phyloP scores from a whole-genome alignment of 2,113 vertebrate species.

The Chauna torquata region DNA sequence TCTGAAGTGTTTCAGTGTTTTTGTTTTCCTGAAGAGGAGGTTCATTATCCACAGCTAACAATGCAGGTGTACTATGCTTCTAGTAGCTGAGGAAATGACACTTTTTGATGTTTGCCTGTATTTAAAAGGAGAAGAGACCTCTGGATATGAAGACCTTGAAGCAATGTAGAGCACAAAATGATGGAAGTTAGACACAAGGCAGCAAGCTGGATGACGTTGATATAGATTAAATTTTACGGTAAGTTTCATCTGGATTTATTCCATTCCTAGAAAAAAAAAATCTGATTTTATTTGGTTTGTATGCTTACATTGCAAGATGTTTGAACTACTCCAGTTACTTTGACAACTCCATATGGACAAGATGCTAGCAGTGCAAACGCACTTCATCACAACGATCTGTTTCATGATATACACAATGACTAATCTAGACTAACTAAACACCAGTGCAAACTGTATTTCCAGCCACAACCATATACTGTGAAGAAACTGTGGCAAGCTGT shows the following conservation, averaged over 20 bases:
- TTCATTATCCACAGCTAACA: background rate
- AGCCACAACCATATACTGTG: too few relatives aligned
- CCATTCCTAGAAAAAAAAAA: background rate
- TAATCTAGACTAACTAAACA: background rate
- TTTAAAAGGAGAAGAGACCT: background rate
- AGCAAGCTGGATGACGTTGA: background rate
- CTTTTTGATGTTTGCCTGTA: background rate
- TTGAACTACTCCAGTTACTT: background rate
- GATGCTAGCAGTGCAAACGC: background rate
- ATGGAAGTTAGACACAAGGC: background rate
- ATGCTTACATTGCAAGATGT: background rate
- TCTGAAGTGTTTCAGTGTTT: background rate
- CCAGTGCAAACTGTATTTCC: background rate
- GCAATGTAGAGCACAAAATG: background rate
- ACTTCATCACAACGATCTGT: background rate
- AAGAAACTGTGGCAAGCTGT: background rate
- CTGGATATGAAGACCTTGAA: background rate
- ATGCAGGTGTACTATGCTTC: background rate
- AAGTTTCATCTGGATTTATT: background rate
- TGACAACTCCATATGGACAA: background rate
- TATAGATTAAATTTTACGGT: background rate
- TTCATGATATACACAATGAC: background rate
- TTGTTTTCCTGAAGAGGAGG: background rate
- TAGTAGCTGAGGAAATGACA: background rate
- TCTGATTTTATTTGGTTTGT: background rate